Conservation (phyloP, 2,888 invertebrate genomes). For the Papilio elwesi region DNA sequence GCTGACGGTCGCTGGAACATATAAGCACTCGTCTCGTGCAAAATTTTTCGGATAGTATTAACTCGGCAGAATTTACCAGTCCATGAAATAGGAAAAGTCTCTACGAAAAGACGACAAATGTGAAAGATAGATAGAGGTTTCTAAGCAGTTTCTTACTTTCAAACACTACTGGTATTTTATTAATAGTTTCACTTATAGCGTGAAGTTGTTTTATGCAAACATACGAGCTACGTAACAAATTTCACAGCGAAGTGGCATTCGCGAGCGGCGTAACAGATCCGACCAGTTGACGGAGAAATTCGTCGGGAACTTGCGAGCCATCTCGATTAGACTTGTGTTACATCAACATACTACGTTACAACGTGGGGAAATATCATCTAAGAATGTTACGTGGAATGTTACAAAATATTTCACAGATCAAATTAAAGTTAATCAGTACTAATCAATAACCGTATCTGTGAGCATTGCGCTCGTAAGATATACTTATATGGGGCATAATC, state of each 20-base stretch:
- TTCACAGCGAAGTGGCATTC: conserved; percentile 26
- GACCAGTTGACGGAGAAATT: conserved; percentile 26
- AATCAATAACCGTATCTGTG: not conserved
- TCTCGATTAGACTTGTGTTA: conserved; percentile 15
- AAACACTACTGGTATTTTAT: conserved; percentile 12
- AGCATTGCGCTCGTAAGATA: not conserved
- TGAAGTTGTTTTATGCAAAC: conserved; percentile 22
- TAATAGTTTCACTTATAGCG: not conserved
- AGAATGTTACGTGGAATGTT: not conserved
- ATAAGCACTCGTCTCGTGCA: not conserved
- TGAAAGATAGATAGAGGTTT: conserved; percentile 4
- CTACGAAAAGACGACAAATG: conserved; percentile 5
- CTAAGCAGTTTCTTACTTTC: conserved; percentile 4
- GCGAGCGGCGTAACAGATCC: conserved; percentile 18
- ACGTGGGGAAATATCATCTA: not conserved
- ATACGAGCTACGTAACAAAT: conserved; percentile 31
- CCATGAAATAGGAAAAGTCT: conserved; percentile 7
- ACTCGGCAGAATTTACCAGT: not conserved
- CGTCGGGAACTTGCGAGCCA: conserved; percentile 28
- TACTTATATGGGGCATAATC: not conserved
- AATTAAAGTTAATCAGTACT: not conserved
- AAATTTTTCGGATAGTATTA: not conserved
- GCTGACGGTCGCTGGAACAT: too few species aligned
- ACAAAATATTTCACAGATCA: not conserved
- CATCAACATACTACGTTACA: conserved; percentile 14